Evolutionary conservation across 1,140 invertebrate species (phyloP).

Genomic region (Mycetomoellerius zeteki): DNA sequence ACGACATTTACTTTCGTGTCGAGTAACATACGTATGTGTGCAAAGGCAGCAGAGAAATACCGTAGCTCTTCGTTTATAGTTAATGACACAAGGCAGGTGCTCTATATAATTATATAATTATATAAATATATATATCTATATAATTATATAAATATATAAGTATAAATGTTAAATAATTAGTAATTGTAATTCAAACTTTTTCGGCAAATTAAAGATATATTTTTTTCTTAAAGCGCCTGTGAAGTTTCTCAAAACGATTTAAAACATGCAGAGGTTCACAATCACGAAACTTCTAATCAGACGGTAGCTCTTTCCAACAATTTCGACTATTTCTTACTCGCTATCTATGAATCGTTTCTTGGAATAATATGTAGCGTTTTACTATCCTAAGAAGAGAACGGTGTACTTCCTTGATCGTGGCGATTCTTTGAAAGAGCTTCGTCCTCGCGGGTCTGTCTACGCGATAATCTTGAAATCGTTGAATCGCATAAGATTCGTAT

Average conservation of each 20-base stretch:
- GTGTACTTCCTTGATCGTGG: slow-evolving; percentile 56
- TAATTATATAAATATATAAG: too few relatives aligned
- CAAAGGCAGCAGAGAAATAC: not conserved
- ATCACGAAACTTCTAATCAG: not conserved
- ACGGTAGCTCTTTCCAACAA: not conserved
- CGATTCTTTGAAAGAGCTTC: slow-evolving; percentile 57
- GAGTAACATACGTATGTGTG: not conserved
- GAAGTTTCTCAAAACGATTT: not conserved
- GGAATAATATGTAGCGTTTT: slow-evolving; percentile 66
- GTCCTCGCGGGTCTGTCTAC: slow-evolving; percentile 4
- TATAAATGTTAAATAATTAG: not conserved
- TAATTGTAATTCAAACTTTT: not conserved
- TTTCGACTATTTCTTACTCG: slow-evolving; percentile 2
- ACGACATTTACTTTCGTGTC: slow-evolving; percentile 33
- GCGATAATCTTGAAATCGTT: slow-evolving; percentile 48
- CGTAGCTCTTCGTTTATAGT: not conserved
- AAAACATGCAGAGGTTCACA: not conserved
- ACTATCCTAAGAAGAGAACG: slow-evolving; percentile 32
- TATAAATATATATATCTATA: too few relatives aligned
- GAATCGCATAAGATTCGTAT: slow-evolving; percentile 48
- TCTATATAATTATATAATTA: too few relatives aligned
- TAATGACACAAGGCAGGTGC: not conserved
- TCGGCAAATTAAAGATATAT: not conserved
- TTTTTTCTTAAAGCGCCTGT: not conserved
- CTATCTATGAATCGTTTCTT: slow-evolving; percentile 53